Conservation (phyloP, 2,888 invertebrate genomes). For the Brenthis hecate region DNA sequence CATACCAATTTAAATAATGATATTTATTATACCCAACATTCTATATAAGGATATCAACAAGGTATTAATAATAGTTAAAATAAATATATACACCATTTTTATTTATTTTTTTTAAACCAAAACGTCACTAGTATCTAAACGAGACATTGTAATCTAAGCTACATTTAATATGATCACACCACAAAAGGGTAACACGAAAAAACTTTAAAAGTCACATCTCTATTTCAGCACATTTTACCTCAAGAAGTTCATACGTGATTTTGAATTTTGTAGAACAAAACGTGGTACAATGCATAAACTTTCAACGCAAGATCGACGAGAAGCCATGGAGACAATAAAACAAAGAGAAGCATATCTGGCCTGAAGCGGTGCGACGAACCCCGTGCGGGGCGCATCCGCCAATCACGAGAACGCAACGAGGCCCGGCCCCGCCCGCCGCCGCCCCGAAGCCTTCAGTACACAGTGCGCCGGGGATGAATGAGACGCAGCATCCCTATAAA, state of each 20-base stretch:
- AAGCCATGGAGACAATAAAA: conserved; percentile 81
- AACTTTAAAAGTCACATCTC: conserved; percentile 58
- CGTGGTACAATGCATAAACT: conserved; percentile 81
- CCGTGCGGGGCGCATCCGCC: conserved; percentile 46
- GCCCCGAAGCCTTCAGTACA: conserved; percentile 45
- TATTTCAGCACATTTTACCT: conserved; percentile 67
- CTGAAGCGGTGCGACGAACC: conserved; percentile 60
- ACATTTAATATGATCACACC: conserved; percentile 47
- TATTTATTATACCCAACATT: too few relatives aligned
- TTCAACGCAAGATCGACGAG: conserved; percentile 81
- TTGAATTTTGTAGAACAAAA: conserved; percentile 79
- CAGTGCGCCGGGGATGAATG: conserved; percentile 58
- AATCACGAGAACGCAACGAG: conserved; percentile 42
- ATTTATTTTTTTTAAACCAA: not conserved
- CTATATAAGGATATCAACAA: too few relatives aligned
- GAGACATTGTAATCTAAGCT: conserved; percentile 38
- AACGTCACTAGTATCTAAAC: not conserved
- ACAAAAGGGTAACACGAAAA: conserved; percentile 54
- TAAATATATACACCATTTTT: not conserved
- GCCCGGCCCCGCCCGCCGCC: conserved; percentile 51
- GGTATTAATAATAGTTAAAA: too few relatives aligned
- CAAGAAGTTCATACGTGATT: conserved; percentile 77
- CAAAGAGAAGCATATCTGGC: conserved; percentile 77
- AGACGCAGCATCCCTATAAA: conserved; percentile 74
- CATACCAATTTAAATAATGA: too few relatives aligned